Conservation (phyloP, 2,113 vertebrate species). For the Cyanistes caeruleus region DNA sequence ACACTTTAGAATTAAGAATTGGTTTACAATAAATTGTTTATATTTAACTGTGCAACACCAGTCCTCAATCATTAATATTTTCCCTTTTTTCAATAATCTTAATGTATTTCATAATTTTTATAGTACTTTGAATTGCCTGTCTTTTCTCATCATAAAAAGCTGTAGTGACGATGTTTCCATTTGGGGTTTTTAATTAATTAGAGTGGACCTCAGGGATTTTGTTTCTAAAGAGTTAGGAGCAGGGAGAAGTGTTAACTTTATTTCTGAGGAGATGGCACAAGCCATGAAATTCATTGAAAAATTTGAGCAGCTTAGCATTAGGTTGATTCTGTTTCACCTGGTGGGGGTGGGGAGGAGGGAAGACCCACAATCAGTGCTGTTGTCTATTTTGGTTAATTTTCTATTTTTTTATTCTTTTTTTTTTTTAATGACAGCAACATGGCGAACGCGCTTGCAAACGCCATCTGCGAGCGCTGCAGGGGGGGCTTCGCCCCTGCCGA, state of each 20-base stretch:
- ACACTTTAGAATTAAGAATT: background rate
- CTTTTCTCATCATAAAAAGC: background rate
- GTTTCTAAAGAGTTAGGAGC: background rate
- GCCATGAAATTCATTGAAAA: background rate
- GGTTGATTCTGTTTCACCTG: background rate
- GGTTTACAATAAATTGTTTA: background rate
- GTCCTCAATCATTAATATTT: background rate
- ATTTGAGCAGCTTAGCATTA: background rate
- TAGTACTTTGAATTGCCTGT: background rate
- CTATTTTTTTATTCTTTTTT: background rate
- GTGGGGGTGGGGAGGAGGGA: no score
- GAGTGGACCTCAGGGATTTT: rapidly evolving
- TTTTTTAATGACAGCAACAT: constrained; percentile 86
- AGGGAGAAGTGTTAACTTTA: background rate
- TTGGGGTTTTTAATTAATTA: background rate
- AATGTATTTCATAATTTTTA: background rate
- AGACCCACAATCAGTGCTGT: background rate
- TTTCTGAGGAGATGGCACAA: background rate
- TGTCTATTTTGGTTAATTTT: background rate
- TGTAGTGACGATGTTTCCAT: background rate
- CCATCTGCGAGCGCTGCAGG: constrained; percentile 93
- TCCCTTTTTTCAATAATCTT: background rate
- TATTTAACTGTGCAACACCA: background rate
- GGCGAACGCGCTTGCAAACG: constrained; percentile 93
- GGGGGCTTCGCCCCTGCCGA: constrained; percentile 90